A percentile compares a stretch with the other conserved stretches of the same genome.
phyloP scores from a whole-genome alignment of 2,113 vertebrate species.

The Propithecus coquereli region DNA sequence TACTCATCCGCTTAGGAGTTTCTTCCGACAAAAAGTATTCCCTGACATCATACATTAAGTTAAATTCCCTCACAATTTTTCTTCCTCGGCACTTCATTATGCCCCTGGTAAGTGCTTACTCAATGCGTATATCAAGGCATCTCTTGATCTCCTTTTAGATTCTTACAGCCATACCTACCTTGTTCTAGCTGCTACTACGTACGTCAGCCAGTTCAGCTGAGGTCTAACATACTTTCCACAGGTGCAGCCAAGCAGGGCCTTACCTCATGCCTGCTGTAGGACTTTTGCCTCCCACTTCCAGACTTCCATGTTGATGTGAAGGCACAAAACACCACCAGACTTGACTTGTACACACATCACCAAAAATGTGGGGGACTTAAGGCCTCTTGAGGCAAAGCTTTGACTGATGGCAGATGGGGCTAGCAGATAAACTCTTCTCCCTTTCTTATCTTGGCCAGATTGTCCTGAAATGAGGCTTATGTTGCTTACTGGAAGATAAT shows the following conservation, averaged over 20 bases:
- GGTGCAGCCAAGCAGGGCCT: neutral
- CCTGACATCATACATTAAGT: neutral
- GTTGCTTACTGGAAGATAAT: neutral
- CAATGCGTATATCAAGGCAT: neutral
- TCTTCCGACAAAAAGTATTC: neutral
- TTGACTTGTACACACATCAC: accelerated
- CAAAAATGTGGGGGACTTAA: neutral
- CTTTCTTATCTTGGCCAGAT: neutral
- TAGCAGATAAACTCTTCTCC: neutral
- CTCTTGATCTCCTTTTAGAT: neutral
- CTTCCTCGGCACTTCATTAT: neutral
- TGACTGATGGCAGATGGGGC: neutral
- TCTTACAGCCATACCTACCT: neutral
- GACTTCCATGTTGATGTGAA: neutral
- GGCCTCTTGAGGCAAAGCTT: neutral
- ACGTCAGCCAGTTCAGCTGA: neutral
- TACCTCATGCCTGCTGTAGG: neutral
- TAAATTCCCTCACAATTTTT: neutral
- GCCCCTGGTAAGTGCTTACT: neutral
- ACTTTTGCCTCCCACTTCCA: neutral
- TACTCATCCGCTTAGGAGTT: neutral
- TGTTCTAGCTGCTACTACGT: neutral
- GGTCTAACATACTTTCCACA: neutral
- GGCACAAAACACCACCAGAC: neutral
- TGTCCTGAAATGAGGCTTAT: neutral